Evolutionary conservation across 2,888 invertebrate genomes (phyloP), one percentile per base, ranked within the genome.

Genomic region (Eubasilissa splendida): DNA sequence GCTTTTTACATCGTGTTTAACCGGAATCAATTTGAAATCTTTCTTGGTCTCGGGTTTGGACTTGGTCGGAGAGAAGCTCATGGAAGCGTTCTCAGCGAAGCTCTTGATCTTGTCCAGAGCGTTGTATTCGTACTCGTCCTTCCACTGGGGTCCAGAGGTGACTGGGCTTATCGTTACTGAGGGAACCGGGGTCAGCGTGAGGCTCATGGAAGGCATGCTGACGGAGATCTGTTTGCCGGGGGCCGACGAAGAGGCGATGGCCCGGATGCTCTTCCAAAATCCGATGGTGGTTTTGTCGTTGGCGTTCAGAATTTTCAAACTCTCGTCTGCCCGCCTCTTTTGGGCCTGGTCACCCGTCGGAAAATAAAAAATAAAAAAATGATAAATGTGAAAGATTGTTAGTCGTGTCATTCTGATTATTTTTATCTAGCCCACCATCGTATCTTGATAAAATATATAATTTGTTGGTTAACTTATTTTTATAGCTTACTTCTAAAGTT

Each of bases 31-130:
- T 82, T 89, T 88, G 80, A 85, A 88, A 77, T 83, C 81, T 71
- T 86, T 86, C 84, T 88, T 88, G 52, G 88, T 88, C 85, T 88
- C 89, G 53, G 75, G 59, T 63, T 78, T 83, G 7, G 86, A 85
- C 85, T 90, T 90, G 0, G 90, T 89, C 50, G 82, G 78, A 11
- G 80, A 73, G 4, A 90, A 84, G 82, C 90, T 90, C 79, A 91
- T 89, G 0, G 91, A 88, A 0, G 90, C 90, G 83, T 89, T 90
- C 84, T 91, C 90, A 9, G 90, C 90, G 85, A 91, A 91, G 80
- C 90, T 88, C 84, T 90, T 90, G 89, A 91, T 91, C 87, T 90
- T 90, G 54, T 91, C 91, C 78, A 91, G 82, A 0, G 91, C 91
- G 82, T 90, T 90, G 84, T 91, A 91, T 85, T 91, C 88, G 52